Evolutionary conservation across 1,140 invertebrate genomes (phyloP).

Genomic region (Druon quercuslanigerum): DNA sequence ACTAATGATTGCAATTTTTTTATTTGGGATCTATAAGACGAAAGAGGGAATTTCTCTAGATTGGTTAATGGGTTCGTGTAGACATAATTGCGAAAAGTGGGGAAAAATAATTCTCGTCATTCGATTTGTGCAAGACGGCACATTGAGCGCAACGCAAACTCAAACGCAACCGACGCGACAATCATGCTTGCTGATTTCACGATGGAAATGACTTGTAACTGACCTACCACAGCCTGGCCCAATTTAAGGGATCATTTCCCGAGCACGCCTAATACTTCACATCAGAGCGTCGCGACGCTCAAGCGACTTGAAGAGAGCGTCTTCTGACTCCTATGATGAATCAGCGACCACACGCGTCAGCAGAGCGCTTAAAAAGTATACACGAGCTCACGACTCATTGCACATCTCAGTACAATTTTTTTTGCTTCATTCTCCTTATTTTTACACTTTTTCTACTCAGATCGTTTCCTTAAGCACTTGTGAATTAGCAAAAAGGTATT

Average conservation of each 20-base stretch:
- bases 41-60: no score
- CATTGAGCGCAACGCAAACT: no score
- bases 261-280: constrained; percentile 59
- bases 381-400: constrained; percentile 10
- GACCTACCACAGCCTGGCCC: constrained; percentile 63
- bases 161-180: no score
- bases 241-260: constrained; percentile 66
- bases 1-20: no score
- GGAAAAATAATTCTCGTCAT: no score
- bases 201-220: constrained; percentile 53
- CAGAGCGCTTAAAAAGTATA: background rate
- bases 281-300: constrained; percentile 61
- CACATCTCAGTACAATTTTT: constrained; percentile 23
- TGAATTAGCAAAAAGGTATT: background rate
- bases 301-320: constrained; percentile 50
- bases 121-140: no score
- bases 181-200: constrained; percentile 19
- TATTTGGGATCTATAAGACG: no score
- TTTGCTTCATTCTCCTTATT: constrained; percentile 1
- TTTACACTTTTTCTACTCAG: background rate
- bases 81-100: no score
- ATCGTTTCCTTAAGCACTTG: background rate
- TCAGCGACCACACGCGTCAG: constrained; percentile 62
- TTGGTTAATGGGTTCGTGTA: no score
- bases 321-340: constrained; percentile 50